phyloP scores from a whole-genome alignment of 2,113 vertebrate species.

The Alethe castanea region DNA sequence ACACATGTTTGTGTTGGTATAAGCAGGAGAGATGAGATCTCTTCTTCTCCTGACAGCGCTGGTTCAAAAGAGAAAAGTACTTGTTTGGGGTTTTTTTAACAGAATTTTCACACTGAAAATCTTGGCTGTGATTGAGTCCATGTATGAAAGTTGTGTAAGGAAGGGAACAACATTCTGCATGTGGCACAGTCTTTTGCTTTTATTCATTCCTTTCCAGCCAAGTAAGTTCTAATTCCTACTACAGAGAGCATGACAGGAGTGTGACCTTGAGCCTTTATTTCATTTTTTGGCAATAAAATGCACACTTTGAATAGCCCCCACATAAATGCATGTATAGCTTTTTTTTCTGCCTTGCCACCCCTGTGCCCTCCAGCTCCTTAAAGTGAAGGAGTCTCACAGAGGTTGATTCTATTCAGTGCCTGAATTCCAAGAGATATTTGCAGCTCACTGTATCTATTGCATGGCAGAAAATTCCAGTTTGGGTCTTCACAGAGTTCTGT shows the following conservation, averaged over 20 bases:
- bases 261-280: not conserved
- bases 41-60: not conserved
- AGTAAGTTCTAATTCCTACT: not conserved
- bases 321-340: fast-evolving
- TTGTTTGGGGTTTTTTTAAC: not conserved
- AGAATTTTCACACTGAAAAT: not conserved
- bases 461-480: not conserved
- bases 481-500: not conserved
- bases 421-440: not conserved
- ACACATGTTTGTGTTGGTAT: not conserved
- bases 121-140: not conserved
- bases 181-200: not conserved
- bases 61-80: not conserved
- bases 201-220: not conserved
- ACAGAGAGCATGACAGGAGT: not conserved
- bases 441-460: not conserved
- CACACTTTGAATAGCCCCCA: not conserved
- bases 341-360: not conserved
- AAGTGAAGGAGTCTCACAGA: not conserved
- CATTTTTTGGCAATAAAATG: not conserved
- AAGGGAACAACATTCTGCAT: not conserved
- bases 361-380: not conserved
- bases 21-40: not conserved
- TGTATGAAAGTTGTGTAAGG: not conserved
- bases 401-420: not conserved